Base-by-base conservation (phyloP, 2,113 vertebrate genomes). In the Engraulis encrasicolus region DNA sequence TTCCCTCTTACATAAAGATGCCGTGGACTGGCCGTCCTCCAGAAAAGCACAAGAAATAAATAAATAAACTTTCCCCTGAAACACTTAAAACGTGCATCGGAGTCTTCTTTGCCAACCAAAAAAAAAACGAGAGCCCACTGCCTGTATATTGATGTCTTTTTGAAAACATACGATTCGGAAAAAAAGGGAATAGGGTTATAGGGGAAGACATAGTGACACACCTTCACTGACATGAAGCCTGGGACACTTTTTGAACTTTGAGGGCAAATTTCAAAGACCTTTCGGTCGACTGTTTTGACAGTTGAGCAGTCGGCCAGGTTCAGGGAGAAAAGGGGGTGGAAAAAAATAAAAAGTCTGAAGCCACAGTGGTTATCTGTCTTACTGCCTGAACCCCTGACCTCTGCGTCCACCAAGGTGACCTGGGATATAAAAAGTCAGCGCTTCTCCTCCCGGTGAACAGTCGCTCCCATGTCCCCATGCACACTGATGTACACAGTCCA, bases 181-280 rank as follows among this genome's bases (percentile, higher is more conserved):
- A 74, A 74, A 74, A 74, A 74, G 18, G 9, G 66, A 74, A 19
- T 5, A 4, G 66, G 66, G 66, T 74, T 74, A 34, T 34, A 74
- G 66, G 66, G 66, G 7, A 4, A 15, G 34, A 74, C 31, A 74
- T 31, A 74, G 66, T 74, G 66, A 74, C 66, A 74, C 15, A 74
- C 66, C 66, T 74, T 36, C 66, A 74, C 27, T 74, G 66, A 34
- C 66, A 74, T 15, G 27, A 74, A 74, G 27, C 66, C 66, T 74
- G 66, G 27, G 66, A 74, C 66, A 31, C 66, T 74, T 34, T 74
- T 9, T 34, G 23, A 74, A 74, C 66, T 74, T 74, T 74, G 34
- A 74, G 66, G 66, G 66, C 66, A 74, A 74, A 74, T 74, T 31
- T 74, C 66, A 74, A 74, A 74, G 66, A 74, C 66, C 66, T 74